Evolutionary conservation across 2,888 invertebrate species (phyloP), one percentile per base, ranked within the genome.

Genomic region (Mantis religiosa): DNA sequence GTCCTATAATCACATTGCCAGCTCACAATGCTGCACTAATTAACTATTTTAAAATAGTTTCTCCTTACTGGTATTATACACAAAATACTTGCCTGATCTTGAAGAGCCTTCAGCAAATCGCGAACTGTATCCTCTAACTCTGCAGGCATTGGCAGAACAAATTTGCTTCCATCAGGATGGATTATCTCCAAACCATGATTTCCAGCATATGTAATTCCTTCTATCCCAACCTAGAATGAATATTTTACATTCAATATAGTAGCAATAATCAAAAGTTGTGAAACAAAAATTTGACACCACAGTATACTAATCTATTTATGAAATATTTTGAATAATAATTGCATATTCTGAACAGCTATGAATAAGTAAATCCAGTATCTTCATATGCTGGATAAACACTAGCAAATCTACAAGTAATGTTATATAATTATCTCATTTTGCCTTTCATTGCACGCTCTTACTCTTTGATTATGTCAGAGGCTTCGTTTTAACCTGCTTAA

Each of bases 151-250:
- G 98, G 98, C 93, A 98, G 98, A 0, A 97, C 97, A 92, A 98
- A 98, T 93, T 97, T 97, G 92, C 97, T 97, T 89, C 98, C 98
- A 92, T 98, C 98, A 0, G 98, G 97, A 93, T 98, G 98, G 20
- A 98, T 93, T 92, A 98, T 98, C 94, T 98, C 98, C 90, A 98
- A 93, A 0, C 98, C 98, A 92, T 98, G 98, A 93, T 97, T 98
- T 71, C 98, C 98, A 0, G 98, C 98, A 92, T 98, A 98, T 0
- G 98, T 98, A 89, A 98, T 97, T 90, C 97, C 97, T 91, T 97
- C 97, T 90, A 98, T 98, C 27, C 97, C 98, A 86, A 98, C 95
- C 95, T 95, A 90, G 88, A 90, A 90, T 89, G 89, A 89, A 82
- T 86, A 41, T 88, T 85, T 7, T 82, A 54, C 4, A 88, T 14